Base-by-base conservation (phyloP, 2,797 vertebrate genomes). In the Sciurus carolinensis region DNA sequence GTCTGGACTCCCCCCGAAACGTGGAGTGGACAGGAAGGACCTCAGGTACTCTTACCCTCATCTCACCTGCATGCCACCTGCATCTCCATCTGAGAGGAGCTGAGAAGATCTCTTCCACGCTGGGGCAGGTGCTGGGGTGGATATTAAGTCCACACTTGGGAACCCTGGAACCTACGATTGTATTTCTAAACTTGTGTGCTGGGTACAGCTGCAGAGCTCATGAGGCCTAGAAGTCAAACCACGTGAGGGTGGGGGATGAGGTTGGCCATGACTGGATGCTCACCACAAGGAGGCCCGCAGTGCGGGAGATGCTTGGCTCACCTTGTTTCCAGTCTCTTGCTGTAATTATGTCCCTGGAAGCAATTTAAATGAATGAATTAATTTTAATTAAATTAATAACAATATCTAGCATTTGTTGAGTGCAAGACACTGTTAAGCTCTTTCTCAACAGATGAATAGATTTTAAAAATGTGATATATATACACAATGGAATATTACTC, bases 321-420 rank as follows among this genome's bases (percentile, higher is more conserved):
- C 64, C 75, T 84, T 26, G 22, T 71, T 57, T 91, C 67, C 3
- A 79, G 18, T 36, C 5, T 14, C 50, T 86, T 24, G 3, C 92
- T 87, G 17, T 72, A 72, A 88, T 87, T 87, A 72, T 83, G 86
- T 66, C 76, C 33, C 30, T 86, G 47, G 52, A 52, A 54, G 42
- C 9, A 15, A 92, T 81, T 42, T 71, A 54, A 84, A 84, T 69
- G 69, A 95, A 84, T 24, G 47, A n/a, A n/a, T 96, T 15, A 62
- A 77, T 89, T 95, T 92, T n/a, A 95, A 85, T 79, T 69, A 87
- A 69, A 89, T 94, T 77, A n/a, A 80, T 64, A 69, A 71, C 62
- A 44, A n/a, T 33, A 69, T 18, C 71, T 87, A 57, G 33, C 28
- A 54, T n/a, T 75, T 47, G 14, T 6, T 54, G 64, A 66, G 39